A percentile compares a stretch with the other conserved stretches of the same genome.
These are phyloP conservation scores for Serilophus lunatus DNA, from an alignment of 2,113 vertebrate genomes.

Conservation along the genomic window DNA sequence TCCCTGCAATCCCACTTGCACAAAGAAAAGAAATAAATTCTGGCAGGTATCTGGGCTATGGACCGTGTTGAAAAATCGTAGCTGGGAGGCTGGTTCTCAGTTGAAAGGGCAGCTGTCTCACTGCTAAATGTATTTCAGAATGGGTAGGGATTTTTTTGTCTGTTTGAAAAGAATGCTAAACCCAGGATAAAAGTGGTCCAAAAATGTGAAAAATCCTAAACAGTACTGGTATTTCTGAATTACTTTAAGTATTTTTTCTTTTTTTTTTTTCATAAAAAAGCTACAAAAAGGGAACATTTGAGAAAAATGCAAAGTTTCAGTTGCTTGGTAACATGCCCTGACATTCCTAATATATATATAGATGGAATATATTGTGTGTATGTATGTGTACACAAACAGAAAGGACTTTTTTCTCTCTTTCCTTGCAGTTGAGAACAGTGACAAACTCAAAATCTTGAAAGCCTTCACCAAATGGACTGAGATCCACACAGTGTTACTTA, in stretches of 20 bases:
- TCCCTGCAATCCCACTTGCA: background rate
- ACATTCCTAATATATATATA: background rate
- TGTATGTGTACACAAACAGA: background rate
- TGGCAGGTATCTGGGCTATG: background rate
- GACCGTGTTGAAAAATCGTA: background rate
- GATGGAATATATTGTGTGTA: background rate
- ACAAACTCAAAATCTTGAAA: background rate
- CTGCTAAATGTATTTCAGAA: background rate
- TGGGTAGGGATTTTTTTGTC: background rate
- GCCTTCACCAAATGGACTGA: background rate
- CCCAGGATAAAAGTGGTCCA: background rate
- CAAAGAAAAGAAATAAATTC: background rate
- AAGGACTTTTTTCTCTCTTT: background rate
- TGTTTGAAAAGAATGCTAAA: background rate
- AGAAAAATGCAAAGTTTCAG: background rate
- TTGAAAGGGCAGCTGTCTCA: background rate
- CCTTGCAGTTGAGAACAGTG: background rate
- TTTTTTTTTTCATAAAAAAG: background rate
- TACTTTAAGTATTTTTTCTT: background rate
- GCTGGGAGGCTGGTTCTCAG: background rate
- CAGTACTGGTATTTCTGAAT: background rate
- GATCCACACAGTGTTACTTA: background rate
- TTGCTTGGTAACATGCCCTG: background rate
- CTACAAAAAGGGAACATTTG: background rate
- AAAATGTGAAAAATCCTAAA: background rate